phyloP scores from a whole-genome alignment of 2,113 vertebrate genomes.

The Oreocharis arfaki region DNA sequence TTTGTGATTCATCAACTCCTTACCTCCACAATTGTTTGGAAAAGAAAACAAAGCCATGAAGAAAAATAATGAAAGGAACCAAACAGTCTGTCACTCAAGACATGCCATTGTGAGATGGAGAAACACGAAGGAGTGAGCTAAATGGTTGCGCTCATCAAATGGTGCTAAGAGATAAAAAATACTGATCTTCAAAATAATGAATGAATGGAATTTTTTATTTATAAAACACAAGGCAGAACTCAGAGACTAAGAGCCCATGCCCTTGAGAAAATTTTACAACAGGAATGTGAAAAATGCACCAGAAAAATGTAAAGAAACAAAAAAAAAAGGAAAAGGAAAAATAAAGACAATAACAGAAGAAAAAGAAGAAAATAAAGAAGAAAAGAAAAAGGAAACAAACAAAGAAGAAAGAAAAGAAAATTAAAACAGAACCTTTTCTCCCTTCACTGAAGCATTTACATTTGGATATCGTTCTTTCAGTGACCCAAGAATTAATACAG shows the following conservation, averaged over 20 bases:
- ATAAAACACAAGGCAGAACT: background rate
- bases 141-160: background rate
- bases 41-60: background rate
- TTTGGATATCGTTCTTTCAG: background rate
- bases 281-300: background rate
- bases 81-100: background rate
- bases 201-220: background rate
- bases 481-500: background rate
- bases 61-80: background rate
- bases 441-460: background rate
- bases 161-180: background rate
- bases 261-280: background rate
- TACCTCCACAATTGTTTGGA: background rate
- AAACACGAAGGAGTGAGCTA: background rate
- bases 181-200: background rate
- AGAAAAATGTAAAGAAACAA: background rate
- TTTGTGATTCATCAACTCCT: background rate
- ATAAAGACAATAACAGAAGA: background rate
- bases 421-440: rapidly evolving
- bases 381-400: background rate
- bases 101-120: background rate
- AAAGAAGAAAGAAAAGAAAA: rapidly evolving
- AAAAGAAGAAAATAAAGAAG: background rate
- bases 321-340: background rate
- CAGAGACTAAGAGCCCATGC: background rate